These are phyloP conservation scores for Solea solea DNA, from an alignment of 2,113 vertebrate genomes.

Conservation along the genomic window DNA sequence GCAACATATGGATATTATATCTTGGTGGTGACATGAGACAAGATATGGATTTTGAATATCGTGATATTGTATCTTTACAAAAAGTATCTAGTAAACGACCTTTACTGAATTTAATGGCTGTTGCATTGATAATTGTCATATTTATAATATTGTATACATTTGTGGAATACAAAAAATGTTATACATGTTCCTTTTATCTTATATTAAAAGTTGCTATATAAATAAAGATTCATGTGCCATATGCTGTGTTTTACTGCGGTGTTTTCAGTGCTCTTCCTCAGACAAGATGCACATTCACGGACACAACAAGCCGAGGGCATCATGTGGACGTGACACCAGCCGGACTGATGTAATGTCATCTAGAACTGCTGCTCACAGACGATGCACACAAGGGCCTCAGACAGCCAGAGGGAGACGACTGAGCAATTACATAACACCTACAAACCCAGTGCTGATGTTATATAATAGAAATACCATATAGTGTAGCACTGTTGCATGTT, in stretches of 20 bases:
- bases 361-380: conserved; percentile 23
- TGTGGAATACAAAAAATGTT: too few relatives aligned
- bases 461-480: conserved; percentile 30
- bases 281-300: conserved; percentile 69
- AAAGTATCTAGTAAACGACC: too few relatives aligned
- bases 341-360: conserved; percentile 46
- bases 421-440: conserved; percentile 52
- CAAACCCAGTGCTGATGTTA: conserved; percentile 32
- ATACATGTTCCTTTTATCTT: too few relatives aligned
- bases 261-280: conserved; percentile 40
- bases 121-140: too few relatives aligned
- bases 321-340: conserved; percentile 64
- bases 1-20: too few relatives aligned
- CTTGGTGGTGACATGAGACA: too few relatives aligned
- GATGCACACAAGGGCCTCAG: conserved; percentile 30
- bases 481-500: conserved; percentile 7
- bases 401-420: conserved; percentile 42
- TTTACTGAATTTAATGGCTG: too few relatives aligned
- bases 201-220: too few relatives aligned
- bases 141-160: too few relatives aligned
- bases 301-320: conserved; percentile 48
- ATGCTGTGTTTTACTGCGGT: conserved; percentile 3
- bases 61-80: too few relatives aligned
- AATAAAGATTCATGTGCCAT: conserved; percentile 22
- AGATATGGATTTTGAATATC: too few relatives aligned